Evolutionary conservation across 2,888 invertebrate species (phyloP), one percentile per base, ranked within the genome.

Genomic region (Oeneis ivallda): DNA sequence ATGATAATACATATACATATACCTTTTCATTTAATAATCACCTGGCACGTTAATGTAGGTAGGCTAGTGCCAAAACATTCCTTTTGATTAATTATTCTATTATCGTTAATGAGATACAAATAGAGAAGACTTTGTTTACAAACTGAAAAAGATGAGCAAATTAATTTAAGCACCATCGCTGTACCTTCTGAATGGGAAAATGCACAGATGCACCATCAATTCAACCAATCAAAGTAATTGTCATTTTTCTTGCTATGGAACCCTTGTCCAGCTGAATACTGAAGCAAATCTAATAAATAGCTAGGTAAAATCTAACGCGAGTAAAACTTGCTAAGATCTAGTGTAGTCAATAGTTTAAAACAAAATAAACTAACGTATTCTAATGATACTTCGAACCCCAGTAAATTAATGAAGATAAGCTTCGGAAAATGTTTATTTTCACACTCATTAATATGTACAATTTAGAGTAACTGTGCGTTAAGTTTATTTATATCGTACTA

Each of bases 81-180:
- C 47, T 34, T 5, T 57, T 58, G 45, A 66, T 62, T 62, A 66
- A 66, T 66, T 62, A 58, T 17, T 63, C 53, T 62, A 54, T 54
- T 63, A 62, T 53, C 62, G 41, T 50, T 10, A 52, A 11, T 13
- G 49, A 19, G 15, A 49, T 61, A 39, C 13, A 19, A 61, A 49
- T 59, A 49, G 17, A 37, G 37, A 15, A 17, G 19, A 49, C 47
- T 49, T 59, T 59, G 49, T 59, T 59, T 37, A 59, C 49, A 15
- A 59, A 17, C 53, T 11, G 26, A 49, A 15, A 45, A 45, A 15
- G 32, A 13, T 32, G 52, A 10, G n/a, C 15, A 8, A 45, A 9
- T 37, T 8, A 37, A 37, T 37, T 5, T 7, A 37, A 9, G 37
- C 7, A 37, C 37, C 7, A 37, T 6, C 37, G 7, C 9, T 9